Percentiles rank a stretch among this genome's conserved stretches.
Conservation (phyloP, 2,113 vertebrate genomes). For the Gavia stellata region DNA sequence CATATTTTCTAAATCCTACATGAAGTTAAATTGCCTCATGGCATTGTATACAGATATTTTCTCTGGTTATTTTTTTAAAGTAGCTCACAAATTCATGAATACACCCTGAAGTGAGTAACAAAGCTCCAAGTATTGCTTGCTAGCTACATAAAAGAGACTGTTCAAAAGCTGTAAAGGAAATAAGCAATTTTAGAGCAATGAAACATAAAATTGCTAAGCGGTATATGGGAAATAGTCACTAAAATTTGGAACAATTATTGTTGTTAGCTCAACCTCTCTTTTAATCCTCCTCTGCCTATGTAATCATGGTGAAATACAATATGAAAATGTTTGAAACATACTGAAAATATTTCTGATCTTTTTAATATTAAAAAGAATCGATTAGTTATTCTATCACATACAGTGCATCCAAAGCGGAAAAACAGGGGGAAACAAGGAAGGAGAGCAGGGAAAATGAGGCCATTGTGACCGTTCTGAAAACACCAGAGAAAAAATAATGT, state of each 20-base stretch:
- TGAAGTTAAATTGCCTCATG: not conserved
- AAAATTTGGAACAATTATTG: not conserved
- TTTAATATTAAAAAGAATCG: not conserved
- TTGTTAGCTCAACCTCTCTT: not conserved
- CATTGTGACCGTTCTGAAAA: not conserved
- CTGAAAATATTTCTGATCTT: not conserved
- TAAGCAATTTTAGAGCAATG: not conserved
- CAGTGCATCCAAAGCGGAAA: not conserved
- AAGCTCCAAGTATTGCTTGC: not conserved
- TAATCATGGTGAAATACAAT: not conserved
- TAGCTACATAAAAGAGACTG: not conserved
- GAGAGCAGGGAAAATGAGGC: not conserved
- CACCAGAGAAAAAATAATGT: not conserved
- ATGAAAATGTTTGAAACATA: not conserved
- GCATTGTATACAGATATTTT: not conserved
- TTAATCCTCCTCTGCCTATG: not conserved
- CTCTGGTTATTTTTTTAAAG: not conserved
- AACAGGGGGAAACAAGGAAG: rapidly evolving
- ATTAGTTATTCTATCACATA: not conserved
- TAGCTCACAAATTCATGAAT: not conserved
- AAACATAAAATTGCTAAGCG: not conserved
- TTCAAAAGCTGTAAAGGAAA: not conserved
- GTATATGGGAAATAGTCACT: not conserved
- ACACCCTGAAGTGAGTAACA: not conserved
- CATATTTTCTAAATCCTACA: not conserved